These are phyloP conservation scores for Dipodomys merriami DNA, from an alignment of 2,113 vertebrate genomes.

Conservation along the genomic window DNA sequence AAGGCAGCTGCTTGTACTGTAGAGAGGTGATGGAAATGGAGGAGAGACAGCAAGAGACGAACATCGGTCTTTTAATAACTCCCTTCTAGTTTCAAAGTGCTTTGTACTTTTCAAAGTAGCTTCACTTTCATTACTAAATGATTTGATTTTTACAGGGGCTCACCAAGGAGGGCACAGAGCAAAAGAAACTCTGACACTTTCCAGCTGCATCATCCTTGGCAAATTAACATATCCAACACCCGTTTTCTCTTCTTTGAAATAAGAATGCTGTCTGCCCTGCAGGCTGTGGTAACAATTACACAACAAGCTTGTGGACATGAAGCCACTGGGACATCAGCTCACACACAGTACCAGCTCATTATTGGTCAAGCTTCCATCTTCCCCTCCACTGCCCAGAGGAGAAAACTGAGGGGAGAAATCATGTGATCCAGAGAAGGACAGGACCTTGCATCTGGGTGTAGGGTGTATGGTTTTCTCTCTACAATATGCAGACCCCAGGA, in stretches of 20 bases:
- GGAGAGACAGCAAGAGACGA: not conserved
- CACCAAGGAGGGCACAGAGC: not conserved
- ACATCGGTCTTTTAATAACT: conserved; percentile 1
- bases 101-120: conserved; percentile 40
- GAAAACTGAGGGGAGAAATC: conserved; percentile 14
- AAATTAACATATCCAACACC: conserved; percentile 38
- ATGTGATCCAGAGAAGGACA: not conserved
- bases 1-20: conserved; percentile 60
- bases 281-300: not conserved
- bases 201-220: conserved; percentile 30
- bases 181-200: conserved; percentile 20
- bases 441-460: not conserved
- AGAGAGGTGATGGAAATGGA: conserved; percentile 45
- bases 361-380: not conserved
- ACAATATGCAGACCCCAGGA: not conserved
- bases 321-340: not conserved
- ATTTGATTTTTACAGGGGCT: conserved; percentile 57
- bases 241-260: conserved; percentile 51
- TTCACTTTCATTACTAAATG: conserved; percentile 46
- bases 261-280: not conserved
- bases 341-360: not conserved
- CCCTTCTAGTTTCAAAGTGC: conserved; percentile 5
- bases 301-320: not conserved
- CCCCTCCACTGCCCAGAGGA: not conserved
- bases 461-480: not conserved